phyloP scores from a whole-genome alignment of 92 coral and sea anemone species.

The Bergia sp. region DNA sequence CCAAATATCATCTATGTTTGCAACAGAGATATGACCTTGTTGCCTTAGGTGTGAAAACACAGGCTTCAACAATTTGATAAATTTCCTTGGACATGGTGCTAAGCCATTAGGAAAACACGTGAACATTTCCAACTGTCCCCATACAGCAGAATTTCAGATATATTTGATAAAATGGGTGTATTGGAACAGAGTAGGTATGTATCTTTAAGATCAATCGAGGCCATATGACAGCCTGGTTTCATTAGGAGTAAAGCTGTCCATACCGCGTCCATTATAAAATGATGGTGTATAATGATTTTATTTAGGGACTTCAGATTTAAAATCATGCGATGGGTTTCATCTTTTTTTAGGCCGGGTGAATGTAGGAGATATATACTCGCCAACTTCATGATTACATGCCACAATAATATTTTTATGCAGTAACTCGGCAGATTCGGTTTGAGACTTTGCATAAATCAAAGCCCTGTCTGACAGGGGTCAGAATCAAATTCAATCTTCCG shows the following conservation, averaged over 20 bases:
- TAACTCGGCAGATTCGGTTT: slow-evolving; percentile 14
- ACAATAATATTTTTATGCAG: neutral
- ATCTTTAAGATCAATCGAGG: neutral
- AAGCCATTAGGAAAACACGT: slow-evolving; percentile 58
- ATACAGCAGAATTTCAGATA: slow-evolving; percentile 45
- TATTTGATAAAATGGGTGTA: slow-evolving; percentile 25
- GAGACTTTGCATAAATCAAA: neutral
- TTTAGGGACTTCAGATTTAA: slow-evolving; percentile 36
- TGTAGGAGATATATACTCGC: slow-evolving; percentile 26
- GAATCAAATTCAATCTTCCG: neutral
- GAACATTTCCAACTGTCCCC: slow-evolving; percentile 42
- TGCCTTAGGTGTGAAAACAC: slow-evolving; percentile 14
- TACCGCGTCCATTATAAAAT: slow-evolving; percentile 38
- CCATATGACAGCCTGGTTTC: slow-evolving; percentile 19
- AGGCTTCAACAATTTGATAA: slow-evolving; percentile 46
- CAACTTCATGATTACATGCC: slow-evolving; percentile 13
- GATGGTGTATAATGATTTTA: slow-evolving; percentile 21
- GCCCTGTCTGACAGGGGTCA: neutral
- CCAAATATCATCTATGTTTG: too few relatives aligned
- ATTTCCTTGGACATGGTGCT: slow-evolving; percentile 47
- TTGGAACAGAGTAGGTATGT: slow-evolving; percentile 42
- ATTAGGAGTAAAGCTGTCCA: slow-evolving; percentile 13
- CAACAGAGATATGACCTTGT: too few relatives aligned
- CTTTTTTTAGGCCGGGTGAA: slow-evolving; percentile 35
- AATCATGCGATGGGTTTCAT: slow-evolving; percentile 41